Evolutionary conservation across 2,797 vertebrate genomes (phyloP).

Genomic region (Limnodromus scolopaceus): DNA sequence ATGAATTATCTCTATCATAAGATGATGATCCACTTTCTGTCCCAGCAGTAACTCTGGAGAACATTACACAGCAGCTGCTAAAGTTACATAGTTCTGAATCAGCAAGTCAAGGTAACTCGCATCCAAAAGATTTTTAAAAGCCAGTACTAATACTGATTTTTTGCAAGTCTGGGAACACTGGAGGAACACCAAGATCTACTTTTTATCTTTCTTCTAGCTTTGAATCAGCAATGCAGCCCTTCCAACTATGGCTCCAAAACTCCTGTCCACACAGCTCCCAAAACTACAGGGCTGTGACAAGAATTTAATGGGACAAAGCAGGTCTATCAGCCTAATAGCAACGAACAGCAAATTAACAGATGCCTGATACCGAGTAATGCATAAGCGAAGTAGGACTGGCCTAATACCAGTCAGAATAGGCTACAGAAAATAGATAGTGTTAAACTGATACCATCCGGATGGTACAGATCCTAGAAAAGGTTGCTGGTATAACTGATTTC

Average conservation of each 20-base stretch:
- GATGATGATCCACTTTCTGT: not conserved
- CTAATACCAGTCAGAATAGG: not conserved
- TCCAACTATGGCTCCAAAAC: not conserved
- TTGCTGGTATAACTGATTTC: not conserved
- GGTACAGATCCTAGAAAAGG: not conserved
- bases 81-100: not conserved
- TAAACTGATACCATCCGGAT: not conserved
- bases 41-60: not conserved
- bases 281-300: not conserved
- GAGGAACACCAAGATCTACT: slow-evolving; percentile 17
- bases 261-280: not conserved
- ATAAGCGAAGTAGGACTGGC: not conserved
- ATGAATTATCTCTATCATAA: not conserved
- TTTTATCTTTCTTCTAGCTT: not conserved
- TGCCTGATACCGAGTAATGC: not conserved
- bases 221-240: not conserved
- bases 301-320: not conserved
- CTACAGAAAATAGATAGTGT: not conserved
- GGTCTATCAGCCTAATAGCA: not conserved
- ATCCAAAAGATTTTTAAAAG: not conserved
- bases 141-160: not conserved
- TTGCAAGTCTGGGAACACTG: not conserved
- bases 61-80: not conserved
- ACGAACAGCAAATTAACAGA: not conserved
- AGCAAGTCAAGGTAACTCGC: slow-evolving; percentile 26